Percentiles rank a stretch among this genome's conserved stretches.
phyloP scores from a whole-genome alignment of 1,140 invertebrate species.

The Adelges cooleyi region DNA sequence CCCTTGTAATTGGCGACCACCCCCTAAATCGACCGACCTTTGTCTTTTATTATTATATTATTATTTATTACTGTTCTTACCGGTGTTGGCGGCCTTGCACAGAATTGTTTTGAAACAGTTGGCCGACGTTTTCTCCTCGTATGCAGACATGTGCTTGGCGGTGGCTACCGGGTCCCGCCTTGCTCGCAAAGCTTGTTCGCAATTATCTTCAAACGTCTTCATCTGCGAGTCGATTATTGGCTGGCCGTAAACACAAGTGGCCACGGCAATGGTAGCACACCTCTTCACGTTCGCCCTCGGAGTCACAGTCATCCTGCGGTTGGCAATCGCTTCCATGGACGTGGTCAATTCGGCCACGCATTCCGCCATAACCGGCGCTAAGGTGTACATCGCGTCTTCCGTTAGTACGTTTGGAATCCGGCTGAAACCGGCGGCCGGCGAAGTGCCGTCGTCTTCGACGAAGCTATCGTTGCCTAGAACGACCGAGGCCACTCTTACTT shows the following conservation, averaged over 20 bases:
- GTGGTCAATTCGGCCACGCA: neutral
- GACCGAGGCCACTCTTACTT: neutral
- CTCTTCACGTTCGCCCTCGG: neutral
- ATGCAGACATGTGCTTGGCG: neutral
- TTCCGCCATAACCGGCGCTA: neutral
- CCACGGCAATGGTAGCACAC: neutral
- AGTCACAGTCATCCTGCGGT: neutral
- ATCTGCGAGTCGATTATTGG: constrained; percentile 1
- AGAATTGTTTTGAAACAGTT: neutral
- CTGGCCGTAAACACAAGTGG: constrained; percentile 8
- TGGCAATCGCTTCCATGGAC: constrained; percentile 7
- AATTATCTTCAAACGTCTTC: constrained; percentile 1
- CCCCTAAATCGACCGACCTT: neutral
- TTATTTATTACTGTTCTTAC: too few species aligned
- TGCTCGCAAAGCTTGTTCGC: neutral
- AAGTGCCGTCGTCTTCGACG: neutral
- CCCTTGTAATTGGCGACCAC: too few species aligned
- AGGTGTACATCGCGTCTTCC: neutral
- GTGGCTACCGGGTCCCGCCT: neutral
- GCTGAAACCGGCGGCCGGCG: neutral
- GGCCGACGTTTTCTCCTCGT: neutral
- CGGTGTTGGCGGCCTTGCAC: neutral
- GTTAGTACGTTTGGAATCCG: neutral
- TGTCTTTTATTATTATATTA: too few species aligned
- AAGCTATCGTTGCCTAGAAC: neutral